Evolutionary conservation across 2,888 invertebrate species (phyloP).

Genomic region (Latrodectus hesperus): DNA sequence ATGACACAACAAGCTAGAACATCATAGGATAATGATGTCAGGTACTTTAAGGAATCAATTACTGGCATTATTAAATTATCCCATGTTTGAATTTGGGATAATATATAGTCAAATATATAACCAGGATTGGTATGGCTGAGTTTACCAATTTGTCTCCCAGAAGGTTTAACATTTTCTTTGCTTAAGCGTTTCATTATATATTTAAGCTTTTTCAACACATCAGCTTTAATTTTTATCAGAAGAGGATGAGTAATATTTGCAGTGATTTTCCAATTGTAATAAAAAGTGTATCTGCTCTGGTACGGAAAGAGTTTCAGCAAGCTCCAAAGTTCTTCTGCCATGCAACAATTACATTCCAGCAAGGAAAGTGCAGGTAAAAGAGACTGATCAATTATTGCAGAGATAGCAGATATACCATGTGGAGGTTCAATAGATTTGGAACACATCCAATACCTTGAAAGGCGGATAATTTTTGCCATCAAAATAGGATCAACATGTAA

Average conservation of each 20-base stretch:
- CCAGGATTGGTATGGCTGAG: conserved; percentile 96
- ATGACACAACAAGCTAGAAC: conserved; percentile 96
- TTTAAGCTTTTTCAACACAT: conserved; percentile 92
- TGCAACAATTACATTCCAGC: conserved; percentile 94
- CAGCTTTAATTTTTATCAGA: conserved; percentile 87
- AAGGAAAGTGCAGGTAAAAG: conserved; percentile 93
- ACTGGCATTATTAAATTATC: conserved; percentile 96
- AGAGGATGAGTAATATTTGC: conserved; percentile 87
- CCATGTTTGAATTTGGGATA: conserved; percentile 90
- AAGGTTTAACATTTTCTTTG: conserved; percentile 98
- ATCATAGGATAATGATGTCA: conserved; percentile 95
- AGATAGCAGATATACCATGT: conserved; percentile 84
- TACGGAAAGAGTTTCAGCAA: conserved; percentile 90
- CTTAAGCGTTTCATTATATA: conserved; percentile 94
- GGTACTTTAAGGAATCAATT: conserved; percentile 96
- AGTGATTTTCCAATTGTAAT: conserved; percentile 97
- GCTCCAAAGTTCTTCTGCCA: conserved; percentile 97
- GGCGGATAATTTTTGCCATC: conserved; percentile 86
- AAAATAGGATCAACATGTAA: conserved; percentile 90
- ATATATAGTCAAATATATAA: conserved; percentile 93
- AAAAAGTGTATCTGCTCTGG: conserved; percentile 89
- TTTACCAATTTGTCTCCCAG: conserved; percentile 96
- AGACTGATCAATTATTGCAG: conserved; percentile 89
- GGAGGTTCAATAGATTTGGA: conserved; percentile 74
- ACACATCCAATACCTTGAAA: conserved; percentile 76